Conservation (phyloP, 1,140 invertebrate genomes). For the Drosophila pseudoobscura region DNA sequence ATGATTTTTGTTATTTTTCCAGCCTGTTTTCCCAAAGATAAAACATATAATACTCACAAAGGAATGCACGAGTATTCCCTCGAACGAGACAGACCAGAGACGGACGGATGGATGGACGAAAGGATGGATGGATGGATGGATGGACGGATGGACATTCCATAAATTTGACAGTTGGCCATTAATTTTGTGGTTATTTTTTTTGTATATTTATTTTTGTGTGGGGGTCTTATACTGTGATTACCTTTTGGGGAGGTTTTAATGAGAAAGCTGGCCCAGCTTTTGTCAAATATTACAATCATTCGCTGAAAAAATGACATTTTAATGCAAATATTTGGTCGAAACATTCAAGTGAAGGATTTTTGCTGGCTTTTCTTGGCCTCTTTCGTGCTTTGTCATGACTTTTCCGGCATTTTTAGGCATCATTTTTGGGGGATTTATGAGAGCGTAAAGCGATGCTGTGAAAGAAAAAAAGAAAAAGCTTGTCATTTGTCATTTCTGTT, state of each 20-base stretch:
- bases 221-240: constrained; percentile 24
- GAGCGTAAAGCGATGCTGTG: constrained; percentile 11
- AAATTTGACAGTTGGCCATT: constrained; percentile 51
- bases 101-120: constrained; percentile 5
- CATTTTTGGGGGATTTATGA: constrained; percentile 1
- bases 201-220: neutral
- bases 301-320: constrained; percentile 41
- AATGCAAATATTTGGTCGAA: constrained; percentile 37
- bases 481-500: constrained; percentile 16
- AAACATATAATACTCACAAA: constrained; percentile 26
- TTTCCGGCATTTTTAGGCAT: neutral
- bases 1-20: constrained; percentile 47
- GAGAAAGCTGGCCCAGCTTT: constrained; percentile 32
- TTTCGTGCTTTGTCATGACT: constrained; percentile 1
- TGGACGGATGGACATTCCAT: constrained; percentile 10
- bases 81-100: constrained; percentile 11
- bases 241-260: constrained; percentile 44
- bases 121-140: too few species aligned
- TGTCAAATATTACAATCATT: constrained; percentile 35
- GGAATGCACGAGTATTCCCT: constrained; percentile 1
- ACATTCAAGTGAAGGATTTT: neutral
- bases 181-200: constrained; percentile 26
- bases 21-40: constrained; percentile 24
- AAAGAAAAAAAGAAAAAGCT: constrained; percentile 3
- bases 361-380: neutral